phyloP scores from a whole-genome alignment of 2,113 vertebrate species.

The Zapus hudsonius region DNA sequence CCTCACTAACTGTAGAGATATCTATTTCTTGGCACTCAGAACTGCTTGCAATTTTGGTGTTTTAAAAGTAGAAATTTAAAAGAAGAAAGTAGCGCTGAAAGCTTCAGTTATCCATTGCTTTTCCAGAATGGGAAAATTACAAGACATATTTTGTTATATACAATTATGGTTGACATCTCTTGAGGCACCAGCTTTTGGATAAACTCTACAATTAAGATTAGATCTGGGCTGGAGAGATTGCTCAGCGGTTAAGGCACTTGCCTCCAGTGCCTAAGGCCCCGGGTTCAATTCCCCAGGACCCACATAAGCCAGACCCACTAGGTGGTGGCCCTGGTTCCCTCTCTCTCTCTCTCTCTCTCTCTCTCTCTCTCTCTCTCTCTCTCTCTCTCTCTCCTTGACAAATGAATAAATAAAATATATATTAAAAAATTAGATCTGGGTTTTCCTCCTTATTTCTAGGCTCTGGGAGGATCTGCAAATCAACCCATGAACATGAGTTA shows the following conservation, averaged over 20 bases:
- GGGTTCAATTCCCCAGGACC: too few species aligned
- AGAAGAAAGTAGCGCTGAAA: conserved; percentile 23
- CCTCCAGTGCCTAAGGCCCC: too few species aligned
- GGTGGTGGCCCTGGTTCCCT: too few species aligned
- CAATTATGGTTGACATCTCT: background rate
- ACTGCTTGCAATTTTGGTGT: background rate
- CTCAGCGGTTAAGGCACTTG: too few species aligned
- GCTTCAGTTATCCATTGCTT: background rate
- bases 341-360: too few species aligned
- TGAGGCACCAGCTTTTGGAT: background rate
- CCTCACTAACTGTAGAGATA: background rate
- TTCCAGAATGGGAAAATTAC: conserved; percentile 8
- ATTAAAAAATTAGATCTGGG: background rate
- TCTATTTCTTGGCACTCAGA: background rate
- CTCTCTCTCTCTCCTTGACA: too few species aligned
- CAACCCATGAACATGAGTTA: background rate
- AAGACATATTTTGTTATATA: conserved; percentile 32
- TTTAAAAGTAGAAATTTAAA: conserved; percentile 43
- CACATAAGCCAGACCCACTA: too few species aligned
- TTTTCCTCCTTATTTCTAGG: background rate
- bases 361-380: too few species aligned
- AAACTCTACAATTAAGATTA: background rate
- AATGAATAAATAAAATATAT: too few species aligned
- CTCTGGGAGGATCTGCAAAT: background rate
- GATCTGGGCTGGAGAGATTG: too few species aligned